Percentiles rank a stretch among this genome's conserved stretches.
These are phyloP conservation scores for Cosmia pyralina DNA, from an alignment of 2,888 invertebrate genomes.

Conservation along the genomic window DNA sequence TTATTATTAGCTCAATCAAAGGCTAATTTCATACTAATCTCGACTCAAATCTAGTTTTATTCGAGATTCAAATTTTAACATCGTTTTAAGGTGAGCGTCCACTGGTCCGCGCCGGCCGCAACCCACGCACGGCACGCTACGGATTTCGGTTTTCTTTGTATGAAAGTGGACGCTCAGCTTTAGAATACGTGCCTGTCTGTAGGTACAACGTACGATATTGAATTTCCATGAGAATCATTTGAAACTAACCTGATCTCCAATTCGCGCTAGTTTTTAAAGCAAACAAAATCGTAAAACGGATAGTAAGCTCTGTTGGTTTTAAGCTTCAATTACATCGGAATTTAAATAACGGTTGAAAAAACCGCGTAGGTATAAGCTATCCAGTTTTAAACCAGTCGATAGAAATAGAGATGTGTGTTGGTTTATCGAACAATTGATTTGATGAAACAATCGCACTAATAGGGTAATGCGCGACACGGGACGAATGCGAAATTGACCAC, in stretches of 20 bases:
- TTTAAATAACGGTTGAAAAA: constrained; percentile 42
- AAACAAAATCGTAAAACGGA: constrained; percentile 33
- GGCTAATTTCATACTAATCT: constrained; percentile 11
- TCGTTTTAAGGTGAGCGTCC: no score
- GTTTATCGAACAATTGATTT: constrained; percentile 75
- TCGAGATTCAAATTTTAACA: background rate
- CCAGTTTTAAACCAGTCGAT: constrained; percentile 47
- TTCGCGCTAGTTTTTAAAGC: constrained; percentile 41
- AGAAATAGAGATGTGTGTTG: constrained; percentile 56
- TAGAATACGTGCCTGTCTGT: no score
- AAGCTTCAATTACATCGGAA: constrained; percentile 51
- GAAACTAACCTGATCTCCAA: constrained; percentile 9
- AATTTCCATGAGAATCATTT: constrained; percentile 13
- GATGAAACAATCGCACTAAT: constrained; percentile 75
- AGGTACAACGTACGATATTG: no score
- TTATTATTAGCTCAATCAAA: constrained; percentile 7
- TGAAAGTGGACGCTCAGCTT: no score
- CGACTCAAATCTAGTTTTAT: constrained; percentile 25
- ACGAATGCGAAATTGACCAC: constrained; percentile 72
- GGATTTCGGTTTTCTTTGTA: no score
- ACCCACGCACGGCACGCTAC: no score
- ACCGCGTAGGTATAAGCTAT: constrained; percentile 38
- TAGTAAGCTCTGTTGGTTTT: constrained; percentile 13
- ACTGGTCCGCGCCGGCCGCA: no score
- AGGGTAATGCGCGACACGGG: constrained; percentile 75